Percentiles rank a stretch among this genome's conserved stretches.
These are phyloP conservation scores for Scaptodrosophila lebanonensis DNA, from an alignment of 1,140 invertebrate species.

Conservation along the genomic window DNA sequence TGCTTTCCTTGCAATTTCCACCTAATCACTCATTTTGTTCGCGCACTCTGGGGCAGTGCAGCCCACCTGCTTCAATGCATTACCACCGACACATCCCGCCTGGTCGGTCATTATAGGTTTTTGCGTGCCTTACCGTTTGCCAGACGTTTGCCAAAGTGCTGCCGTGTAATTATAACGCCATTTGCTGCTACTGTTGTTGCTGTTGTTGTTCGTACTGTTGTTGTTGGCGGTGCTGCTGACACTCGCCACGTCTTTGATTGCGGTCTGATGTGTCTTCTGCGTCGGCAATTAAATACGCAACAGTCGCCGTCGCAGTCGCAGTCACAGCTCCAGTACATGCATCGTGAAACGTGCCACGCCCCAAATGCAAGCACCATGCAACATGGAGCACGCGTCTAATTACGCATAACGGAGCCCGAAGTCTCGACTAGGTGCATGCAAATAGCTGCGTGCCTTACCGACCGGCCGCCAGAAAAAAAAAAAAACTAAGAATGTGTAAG, in stretches of 20 bases:
- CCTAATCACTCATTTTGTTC: too few relatives aligned
- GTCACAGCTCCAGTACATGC: constrained; percentile 13
- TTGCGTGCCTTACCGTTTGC: too few relatives aligned
- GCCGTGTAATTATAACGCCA: constrained; percentile 49
- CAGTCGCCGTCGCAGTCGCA: constrained; percentile 8
- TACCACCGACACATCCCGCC: too few relatives aligned
- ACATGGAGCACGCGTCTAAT: constrained; percentile 64
- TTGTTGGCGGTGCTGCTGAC: neutral
- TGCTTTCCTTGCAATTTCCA: too few relatives aligned
- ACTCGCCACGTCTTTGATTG: constrained; percentile 42
- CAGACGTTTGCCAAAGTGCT: neutral
- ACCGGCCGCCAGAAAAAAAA: neutral
- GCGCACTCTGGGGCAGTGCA: constrained; percentile 4
- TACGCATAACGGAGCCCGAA: constrained; percentile 38
- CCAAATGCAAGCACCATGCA: constrained; percentile 39
- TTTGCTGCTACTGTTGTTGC: constrained; percentile 35
- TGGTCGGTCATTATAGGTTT: constrained; percentile 44
- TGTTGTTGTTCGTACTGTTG: constrained; percentile 48
- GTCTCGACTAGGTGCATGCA: constrained; percentile 29
- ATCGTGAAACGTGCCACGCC: constrained; percentile 37
- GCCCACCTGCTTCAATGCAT: too few relatives aligned
- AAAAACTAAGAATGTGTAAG: too few relatives aligned
- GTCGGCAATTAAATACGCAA: constrained; percentile 40
- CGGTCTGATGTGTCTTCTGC: constrained; percentile 10
- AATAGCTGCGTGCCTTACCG: constrained; percentile 21